Evolutionary conservation across 2,113 vertebrate genomes (phyloP), one percentile per base, ranked within the genome.

Genomic region (Labeo catla): DNA sequence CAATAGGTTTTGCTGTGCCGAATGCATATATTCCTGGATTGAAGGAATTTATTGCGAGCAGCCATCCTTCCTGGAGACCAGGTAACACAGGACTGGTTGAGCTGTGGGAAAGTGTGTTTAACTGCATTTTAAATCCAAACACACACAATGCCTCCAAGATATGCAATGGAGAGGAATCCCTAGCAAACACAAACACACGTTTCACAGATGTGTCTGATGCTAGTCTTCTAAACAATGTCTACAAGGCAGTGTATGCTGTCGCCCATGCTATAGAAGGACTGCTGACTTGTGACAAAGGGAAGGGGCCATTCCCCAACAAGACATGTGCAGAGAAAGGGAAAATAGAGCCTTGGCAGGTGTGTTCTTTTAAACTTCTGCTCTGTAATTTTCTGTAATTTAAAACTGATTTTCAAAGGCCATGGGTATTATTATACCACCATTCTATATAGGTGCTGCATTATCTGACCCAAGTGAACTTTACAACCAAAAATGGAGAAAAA

Each of bases 131-230:
- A 28, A 88, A 68, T 84, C 85, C 88, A 47, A 65, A 85, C 47
- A 83, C 68, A 83, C 43, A 88, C 28, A 88, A 79, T 74, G 66
- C 16, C 68, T 78, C 76, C 0, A 12, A 78, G 81, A 54, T 76
- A 6, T 96, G 95, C 89, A 93, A 88, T n/a, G 94, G 93, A 19
- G 85, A 88, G 21, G 95, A 95, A 90, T 93, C 92, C 66, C 91
- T 95, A 52, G 28, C 87, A 87, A 88, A 93, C 86, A 88, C 88
- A 11, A 63, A 86, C 28, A 93, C 90, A 19, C 90, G 89, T 47
- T 95, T 94, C 85, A 95, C 94, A 86, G 95, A 95, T 88, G 93
- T 95, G 52, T 93, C 93, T 74, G 94, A 95, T 82, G 90, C 93
- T 52, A 94, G 94, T 77, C 86, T 95, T 49, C 61, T 95, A 34